Evolutionary conservation across 2,888 invertebrate species (phyloP).

Genomic region (Onthophagus sagittarius): DNA sequence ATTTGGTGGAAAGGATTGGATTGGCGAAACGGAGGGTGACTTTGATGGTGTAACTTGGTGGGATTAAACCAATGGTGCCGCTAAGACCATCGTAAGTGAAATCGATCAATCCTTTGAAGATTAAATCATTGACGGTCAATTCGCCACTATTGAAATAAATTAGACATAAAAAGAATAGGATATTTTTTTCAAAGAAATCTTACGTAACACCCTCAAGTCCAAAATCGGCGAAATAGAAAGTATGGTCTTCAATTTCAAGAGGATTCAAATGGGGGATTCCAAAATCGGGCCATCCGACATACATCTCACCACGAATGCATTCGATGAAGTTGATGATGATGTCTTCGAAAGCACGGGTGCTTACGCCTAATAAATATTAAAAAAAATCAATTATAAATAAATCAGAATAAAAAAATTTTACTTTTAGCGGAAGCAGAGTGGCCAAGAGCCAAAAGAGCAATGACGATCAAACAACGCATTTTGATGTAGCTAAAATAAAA

Average conservation of each 20-base stretch:
- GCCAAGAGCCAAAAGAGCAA: constrained; percentile 12
- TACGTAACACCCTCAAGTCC: constrained; percentile 12
- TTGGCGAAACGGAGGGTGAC: constrained; percentile 6
- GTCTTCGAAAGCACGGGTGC: constrained; percentile 10
- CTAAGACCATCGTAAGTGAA: not conserved
- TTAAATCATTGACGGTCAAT: not conserved
- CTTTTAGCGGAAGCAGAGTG: constrained; percentile 1
- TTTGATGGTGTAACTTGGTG: constrained; percentile 13
- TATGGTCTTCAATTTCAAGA: not conserved
- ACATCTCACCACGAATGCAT: constrained; percentile 15
- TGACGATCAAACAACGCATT: constrained; percentile 5
- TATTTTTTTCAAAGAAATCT: not conserved
- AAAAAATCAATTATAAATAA: not conserved
- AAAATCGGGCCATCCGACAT: constrained; percentile 7
- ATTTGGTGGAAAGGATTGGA: constrained; percentile 8
- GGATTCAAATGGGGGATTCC: constrained; percentile 17
- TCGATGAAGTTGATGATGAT: constrained; percentile 12
- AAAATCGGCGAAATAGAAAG: not conserved
- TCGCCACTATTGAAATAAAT: not conserved
- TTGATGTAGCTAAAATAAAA: not conserved
- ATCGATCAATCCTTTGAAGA: constrained; percentile 8
- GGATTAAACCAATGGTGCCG: constrained; percentile 19
- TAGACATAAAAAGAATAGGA: not conserved
- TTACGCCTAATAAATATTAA: constrained; percentile 1
- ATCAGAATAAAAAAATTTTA: not conserved